Evolutionary conservation across 2,797 vertebrate species (phyloP).

Genomic region (Pseudochaenichthys georgianus): DNA sequence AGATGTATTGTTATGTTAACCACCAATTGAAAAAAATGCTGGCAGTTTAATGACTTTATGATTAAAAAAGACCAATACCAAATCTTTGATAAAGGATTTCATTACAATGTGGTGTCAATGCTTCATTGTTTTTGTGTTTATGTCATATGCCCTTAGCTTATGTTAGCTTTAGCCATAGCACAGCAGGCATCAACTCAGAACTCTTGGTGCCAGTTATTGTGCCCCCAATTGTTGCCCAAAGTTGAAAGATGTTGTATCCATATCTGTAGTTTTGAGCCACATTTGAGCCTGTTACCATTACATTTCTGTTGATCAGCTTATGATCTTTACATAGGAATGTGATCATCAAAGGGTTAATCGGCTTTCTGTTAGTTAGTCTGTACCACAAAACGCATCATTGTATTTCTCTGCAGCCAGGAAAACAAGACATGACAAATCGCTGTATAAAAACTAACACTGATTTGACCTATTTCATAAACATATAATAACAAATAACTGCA

Average conservation of each 20-base stretch:
- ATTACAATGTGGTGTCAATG: background rate
- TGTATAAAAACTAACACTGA: background rate
- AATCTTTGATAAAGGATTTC: background rate
- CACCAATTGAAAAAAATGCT: background rate
- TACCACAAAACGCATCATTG: background rate
- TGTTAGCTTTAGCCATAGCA: background rate
- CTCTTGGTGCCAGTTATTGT: background rate
- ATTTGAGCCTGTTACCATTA: background rate
- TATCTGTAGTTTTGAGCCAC: background rate
- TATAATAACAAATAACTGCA: background rate
- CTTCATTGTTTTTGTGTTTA: slow-evolving; percentile 1
- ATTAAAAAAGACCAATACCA: background rate
- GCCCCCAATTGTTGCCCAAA: background rate
- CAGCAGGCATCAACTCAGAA: background rate
- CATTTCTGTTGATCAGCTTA: background rate
- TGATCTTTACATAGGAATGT: background rate
- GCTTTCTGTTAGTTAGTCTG: background rate
- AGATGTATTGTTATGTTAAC: background rate
- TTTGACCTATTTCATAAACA: slow-evolving; percentile 1
- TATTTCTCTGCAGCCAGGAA: too few species aligned
- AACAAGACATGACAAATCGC: too few species aligned
- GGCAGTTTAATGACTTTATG: background rate
- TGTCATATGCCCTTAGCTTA: background rate
- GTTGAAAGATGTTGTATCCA: background rate
- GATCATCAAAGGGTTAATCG: background rate